Conservation (phyloP, 2,797 vertebrate genomes). For the Fistularia tabacaria region DNA sequence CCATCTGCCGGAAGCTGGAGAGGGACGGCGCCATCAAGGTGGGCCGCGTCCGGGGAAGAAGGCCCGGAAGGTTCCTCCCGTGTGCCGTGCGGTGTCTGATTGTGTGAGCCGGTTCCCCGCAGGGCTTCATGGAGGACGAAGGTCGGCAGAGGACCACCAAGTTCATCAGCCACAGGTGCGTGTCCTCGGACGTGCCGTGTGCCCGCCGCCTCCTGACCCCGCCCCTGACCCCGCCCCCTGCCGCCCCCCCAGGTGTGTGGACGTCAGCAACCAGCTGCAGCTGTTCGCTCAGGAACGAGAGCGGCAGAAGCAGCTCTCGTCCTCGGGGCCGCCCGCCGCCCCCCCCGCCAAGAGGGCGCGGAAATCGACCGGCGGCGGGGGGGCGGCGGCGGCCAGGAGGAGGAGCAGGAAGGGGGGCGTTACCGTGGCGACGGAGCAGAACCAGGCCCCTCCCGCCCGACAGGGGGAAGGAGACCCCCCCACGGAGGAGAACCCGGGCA, state of each 20-base stretch:
- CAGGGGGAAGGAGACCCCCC: too few relatives aligned
- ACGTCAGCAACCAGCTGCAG: slow-evolving; percentile 83
- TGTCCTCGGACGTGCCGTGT: neutral
- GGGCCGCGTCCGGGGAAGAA: too few relatives aligned
- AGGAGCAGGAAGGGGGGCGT: neutral
- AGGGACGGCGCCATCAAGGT: slow-evolving; percentile 88
- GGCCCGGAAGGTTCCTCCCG: slow-evolving; percentile 13
- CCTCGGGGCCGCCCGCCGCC: slow-evolving; percentile 12
- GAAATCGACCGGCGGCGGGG: slow-evolving; percentile 4
- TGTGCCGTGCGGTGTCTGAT: neutral
- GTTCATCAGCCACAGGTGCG: slow-evolving; percentile 83
- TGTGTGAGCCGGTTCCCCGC: slow-evolving; percentile 12
- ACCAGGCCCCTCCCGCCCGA: too few relatives aligned
- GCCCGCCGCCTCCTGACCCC: neutral
- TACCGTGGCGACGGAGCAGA: too few relatives aligned
- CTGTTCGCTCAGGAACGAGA: slow-evolving; percentile 88
- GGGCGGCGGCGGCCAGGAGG: slow-evolving; percentile 25
- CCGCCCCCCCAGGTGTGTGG: slow-evolving; percentile 74
- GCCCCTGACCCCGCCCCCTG: neutral
- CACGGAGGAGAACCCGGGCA: too few relatives aligned
- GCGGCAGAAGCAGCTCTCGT: slow-evolving; percentile 79
- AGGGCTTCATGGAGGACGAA: slow-evolving; percentile 97
- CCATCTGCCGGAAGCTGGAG: slow-evolving; percentile 87
- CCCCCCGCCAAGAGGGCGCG: slow-evolving; percentile 4
- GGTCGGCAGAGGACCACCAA: slow-evolving; percentile 94